phyloP scores from a whole-genome alignment of 1,140 invertebrate species.

The Dinothrombium tinctorium region DNA sequence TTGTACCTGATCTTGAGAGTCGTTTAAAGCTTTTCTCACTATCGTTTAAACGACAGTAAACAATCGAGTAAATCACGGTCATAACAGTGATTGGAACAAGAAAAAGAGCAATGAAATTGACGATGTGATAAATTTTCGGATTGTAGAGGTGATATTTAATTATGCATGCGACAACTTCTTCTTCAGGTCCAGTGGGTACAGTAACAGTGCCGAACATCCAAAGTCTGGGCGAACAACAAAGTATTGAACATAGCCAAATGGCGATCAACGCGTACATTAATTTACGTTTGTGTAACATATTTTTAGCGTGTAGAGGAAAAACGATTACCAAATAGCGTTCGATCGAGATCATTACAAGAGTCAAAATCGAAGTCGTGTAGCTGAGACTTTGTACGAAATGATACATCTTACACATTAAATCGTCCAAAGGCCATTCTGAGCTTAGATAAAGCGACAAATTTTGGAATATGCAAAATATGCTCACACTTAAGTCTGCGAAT shows the following conservation, averaged over 20 bases:
- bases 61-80: too few species aligned
- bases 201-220: slow-evolving; percentile 18
- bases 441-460: slow-evolving; percentile 50
- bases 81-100: too few species aligned
- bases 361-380: slow-evolving; percentile 55
- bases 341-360: slow-evolving; percentile 51
- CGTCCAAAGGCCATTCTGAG: slow-evolving; percentile 45
- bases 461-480: slow-evolving; percentile 60
- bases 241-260: slow-evolving; percentile 46
- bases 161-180: too few species aligned
- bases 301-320: slow-evolving; percentile 50
- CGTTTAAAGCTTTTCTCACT: too few species aligned
- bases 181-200: slow-evolving; percentile 11
- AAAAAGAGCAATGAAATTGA: too few species aligned
- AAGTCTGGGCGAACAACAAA: slow-evolving; percentile 48
- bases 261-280: slow-evolving; percentile 37
- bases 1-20: too few species aligned
- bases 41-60: too few species aligned
- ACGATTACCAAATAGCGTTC: slow-evolving; percentile 57
- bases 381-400: slow-evolving; percentile 51
- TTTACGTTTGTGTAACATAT: slow-evolving; percentile 18
- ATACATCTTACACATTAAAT: slow-evolving; percentile 57
- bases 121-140: too few species aligned
- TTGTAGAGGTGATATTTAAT: too few species aligned
- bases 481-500: slow-evolving; percentile 55